Base-by-base conservation (phyloP, 1,140 invertebrate species). In the Hylaeus volcanicus region DNA sequence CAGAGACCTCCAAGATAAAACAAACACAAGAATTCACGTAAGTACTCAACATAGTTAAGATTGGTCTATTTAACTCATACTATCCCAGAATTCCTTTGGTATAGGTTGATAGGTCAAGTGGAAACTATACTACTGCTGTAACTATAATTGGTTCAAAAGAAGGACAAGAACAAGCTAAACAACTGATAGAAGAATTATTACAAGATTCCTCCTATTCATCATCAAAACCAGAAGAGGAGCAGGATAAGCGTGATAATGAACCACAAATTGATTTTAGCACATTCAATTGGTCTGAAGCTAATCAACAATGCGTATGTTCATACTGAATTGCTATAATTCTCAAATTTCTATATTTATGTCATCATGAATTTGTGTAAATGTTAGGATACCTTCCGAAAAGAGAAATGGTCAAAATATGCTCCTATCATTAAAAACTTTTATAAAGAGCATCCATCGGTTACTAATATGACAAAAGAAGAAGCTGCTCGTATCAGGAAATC, bases 401-500 rank as follows among this genome's bases (percentile, higher is more conserved):
- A 93, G 69, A 94, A 94, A 77, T 97, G 95, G 94, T 94, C 94
- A 2, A 94, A 95, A 78, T 93, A 95, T 37, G 95, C 96, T 1
- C 92, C 94, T 3, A 94, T 98, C 15, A 93, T 94, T 3, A 98
- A 98, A 92, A 93, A 98, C 87, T 98, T 99, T 89, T 99, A 99
- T 88, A 92, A 95, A 83, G 98, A 98, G 94, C 94, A 96, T 89
- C 95, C 95, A 1, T 93, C 93, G 82, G 95, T 98, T 3, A 92
- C 95, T 37, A 94, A 94, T 37, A 95, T 98, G 94, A 89, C 94
- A 48, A 77, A 92, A 2, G 92, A 94, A 15, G 93, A 97, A 86
- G 96, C 96, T 0, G 91, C 93, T 5, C 82, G 93, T 69, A 96
- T 97, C 84, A 94, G 96, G 39, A 55, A 86, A 26, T 88, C 92